Base-by-base conservation (phyloP, 2,113 vertebrate genomes). In the Gambusia holbrooki region DNA sequence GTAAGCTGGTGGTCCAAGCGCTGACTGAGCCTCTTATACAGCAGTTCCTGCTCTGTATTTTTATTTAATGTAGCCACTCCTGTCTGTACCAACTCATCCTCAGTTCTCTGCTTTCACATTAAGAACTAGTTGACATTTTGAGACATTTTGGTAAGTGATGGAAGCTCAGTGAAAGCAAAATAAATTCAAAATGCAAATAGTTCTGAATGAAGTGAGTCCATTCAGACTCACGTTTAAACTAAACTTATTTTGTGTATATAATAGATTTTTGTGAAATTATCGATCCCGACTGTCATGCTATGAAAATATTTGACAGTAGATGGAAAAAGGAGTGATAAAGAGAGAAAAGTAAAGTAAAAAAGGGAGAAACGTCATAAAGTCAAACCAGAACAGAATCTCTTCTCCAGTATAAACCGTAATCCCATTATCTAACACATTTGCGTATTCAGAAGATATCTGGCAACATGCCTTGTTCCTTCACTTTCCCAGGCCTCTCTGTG, bases 401-500 rank as follows among this genome's bases (percentile, higher is more conserved):
- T 83, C 66, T 78, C 30, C 37, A 68, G 54, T 32, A 79, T 83
- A 77, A 61, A 73, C 48, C 64, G 63, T 64, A 73, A 84, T 74
- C 68, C 69, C 40, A 83, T 62, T 27, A 22, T 64, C 25, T 61
- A 62, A 71, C n/a, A 51, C 62, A 32, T 68, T 75, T 61, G 22
- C 62, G 58, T 81, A 28, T 58, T 48, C 73, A 69, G 37, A 40
- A 63, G 29, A 73, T 67, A 78, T 77, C 74, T 86, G 89, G 85
- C 80, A 0, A 6, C 67, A 58, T 77, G 82, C 84, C 79, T 80
- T 13, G 19, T 66, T 74, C 77, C 77, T 71, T 78, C 76, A 84
- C 65, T 84, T 92, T 90, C 88, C 90, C 89, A 86, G 77, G 82
- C 86, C 81, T 60, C 69, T 83, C 82, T 84, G 79, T 81, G 82